phyloP scores from a whole-genome alignment of 1,140 invertebrate genomes.

The Penaeus japonicus region DNA sequence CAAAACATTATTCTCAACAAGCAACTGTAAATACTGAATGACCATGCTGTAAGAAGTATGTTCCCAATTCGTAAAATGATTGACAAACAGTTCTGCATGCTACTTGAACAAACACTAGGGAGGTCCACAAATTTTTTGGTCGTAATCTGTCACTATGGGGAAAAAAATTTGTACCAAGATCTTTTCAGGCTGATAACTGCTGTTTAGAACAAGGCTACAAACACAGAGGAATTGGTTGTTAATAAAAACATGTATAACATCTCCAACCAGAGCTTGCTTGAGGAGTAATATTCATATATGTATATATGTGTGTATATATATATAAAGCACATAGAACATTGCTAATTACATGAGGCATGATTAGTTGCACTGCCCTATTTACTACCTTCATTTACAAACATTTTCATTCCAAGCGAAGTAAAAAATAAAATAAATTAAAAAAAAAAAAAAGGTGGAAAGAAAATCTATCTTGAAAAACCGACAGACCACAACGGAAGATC shows the following conservation, averaged over 20 bases:
- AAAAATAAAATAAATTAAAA: not conserved
- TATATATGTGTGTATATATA: slow-evolving; percentile 10
- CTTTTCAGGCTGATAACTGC: not conserved
- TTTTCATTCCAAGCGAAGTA: slow-evolving; percentile 10
- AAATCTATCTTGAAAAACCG: not conserved
- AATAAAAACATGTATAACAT: not conserved
- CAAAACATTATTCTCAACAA: no score
- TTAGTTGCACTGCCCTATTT: slow-evolving; percentile 4
- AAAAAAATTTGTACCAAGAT: not conserved
- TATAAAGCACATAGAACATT: slow-evolving; percentile 40
- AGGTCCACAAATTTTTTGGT: no score
- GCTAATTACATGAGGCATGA: slow-evolving; percentile 35
- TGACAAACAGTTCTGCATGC: no score
- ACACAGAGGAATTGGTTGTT: slow-evolving; percentile 9
- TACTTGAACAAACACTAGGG: no score
- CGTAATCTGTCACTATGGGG: no score
- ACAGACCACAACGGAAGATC: slow-evolving; percentile 10
- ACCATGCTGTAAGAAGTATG: no score
- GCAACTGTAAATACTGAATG: no score
- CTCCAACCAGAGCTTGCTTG: slow-evolving; percentile 22
- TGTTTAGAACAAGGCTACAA: slow-evolving; percentile 27
- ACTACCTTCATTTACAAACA: slow-evolving; percentile 17
- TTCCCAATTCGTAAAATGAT: no score
- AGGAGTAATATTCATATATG: slow-evolving; percentile 17
- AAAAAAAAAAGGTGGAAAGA: slow-evolving; percentile 7